Percentiles rank a stretch among this genome's conserved stretches.
Evolutionary conservation across 2,797 vertebrate species (phyloP).

Genomic region (Spheniscus humboldti): DNA sequence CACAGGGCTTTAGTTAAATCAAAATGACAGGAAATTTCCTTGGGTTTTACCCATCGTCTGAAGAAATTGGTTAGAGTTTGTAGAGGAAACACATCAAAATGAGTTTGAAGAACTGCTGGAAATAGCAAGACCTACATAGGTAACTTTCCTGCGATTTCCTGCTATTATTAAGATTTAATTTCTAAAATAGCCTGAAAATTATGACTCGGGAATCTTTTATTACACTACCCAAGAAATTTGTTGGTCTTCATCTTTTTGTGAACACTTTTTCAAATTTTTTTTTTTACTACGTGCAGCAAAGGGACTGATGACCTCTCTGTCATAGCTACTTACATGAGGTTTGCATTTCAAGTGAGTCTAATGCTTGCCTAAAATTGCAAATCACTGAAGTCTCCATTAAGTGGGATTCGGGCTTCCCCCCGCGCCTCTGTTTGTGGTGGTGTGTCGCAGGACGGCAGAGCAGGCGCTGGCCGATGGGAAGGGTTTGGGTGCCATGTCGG

Average conservation of each 20-base stretch:
- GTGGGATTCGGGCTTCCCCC: background rate
- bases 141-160: background rate
- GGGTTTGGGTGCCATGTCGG: background rate
- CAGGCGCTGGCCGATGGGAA: accelerated
- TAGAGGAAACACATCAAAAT: conserved; percentile 11
- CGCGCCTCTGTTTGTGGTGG: accelerated
- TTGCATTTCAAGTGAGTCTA: background rate
- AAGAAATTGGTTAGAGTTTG: conserved; percentile 4
- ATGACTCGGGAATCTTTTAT: background rate
- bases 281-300: background rate
- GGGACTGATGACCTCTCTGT: background rate
- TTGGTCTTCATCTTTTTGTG: background rate
- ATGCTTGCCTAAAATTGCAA: background rate
- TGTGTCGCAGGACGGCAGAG: background rate
- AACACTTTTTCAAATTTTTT: background rate
- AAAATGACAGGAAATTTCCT: background rate
- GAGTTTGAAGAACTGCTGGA: background rate
- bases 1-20: background rate
- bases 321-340: background rate
- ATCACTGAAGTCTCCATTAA: too few relatives aligned
- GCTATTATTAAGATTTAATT: background rate
- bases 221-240: background rate
- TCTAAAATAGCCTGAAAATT: background rate
- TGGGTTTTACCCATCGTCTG: background rate
- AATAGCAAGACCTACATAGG: background rate